Percentiles rank a stretch among this genome's conserved stretches.
Evolutionary conservation across 1,140 invertebrate species (phyloP).

Genomic region (Sipha flava): DNA sequence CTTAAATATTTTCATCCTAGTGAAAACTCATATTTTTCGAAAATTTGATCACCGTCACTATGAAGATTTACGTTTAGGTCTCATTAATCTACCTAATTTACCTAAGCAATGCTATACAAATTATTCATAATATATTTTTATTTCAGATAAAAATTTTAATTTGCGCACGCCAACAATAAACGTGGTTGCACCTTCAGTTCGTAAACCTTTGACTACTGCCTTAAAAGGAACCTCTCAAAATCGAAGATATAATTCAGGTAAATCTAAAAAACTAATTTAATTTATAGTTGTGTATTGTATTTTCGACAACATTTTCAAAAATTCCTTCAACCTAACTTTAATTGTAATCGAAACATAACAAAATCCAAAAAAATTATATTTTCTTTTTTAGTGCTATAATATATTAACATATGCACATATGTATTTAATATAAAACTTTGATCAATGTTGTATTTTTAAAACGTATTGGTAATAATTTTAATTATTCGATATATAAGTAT

Average conservation of each 20-base stretch:
- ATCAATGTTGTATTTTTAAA: too few relatives aligned
- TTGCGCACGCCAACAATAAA: neutral
- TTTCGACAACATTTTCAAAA: too few relatives aligned
- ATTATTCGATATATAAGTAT: too few relatives aligned
- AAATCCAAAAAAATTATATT: too few relatives aligned
- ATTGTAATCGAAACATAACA: too few relatives aligned
- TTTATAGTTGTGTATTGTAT: too few relatives aligned
- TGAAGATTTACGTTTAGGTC: neutral
- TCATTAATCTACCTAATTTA: neutral
- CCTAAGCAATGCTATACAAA: neutral
- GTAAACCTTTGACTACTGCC: neutral
- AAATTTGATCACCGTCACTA: neutral
- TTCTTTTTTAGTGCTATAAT: too few relatives aligned
- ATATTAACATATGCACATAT: too few relatives aligned
- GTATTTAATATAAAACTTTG: too few relatives aligned
- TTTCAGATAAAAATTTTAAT: conserved; percentile 7
- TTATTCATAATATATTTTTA: neutral
- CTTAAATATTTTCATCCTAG: neutral
- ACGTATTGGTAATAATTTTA: too few relatives aligned
- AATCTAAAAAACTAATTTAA: too few relatives aligned
- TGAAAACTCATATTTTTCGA: neutral
- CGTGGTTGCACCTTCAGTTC: neutral
- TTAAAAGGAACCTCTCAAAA: conserved; percentile 11
- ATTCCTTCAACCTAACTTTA: too few relatives aligned
- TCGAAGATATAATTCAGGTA: neutral